Conservation (phyloP, 2,113 vertebrate species). For the Euleptes europaea region DNA sequence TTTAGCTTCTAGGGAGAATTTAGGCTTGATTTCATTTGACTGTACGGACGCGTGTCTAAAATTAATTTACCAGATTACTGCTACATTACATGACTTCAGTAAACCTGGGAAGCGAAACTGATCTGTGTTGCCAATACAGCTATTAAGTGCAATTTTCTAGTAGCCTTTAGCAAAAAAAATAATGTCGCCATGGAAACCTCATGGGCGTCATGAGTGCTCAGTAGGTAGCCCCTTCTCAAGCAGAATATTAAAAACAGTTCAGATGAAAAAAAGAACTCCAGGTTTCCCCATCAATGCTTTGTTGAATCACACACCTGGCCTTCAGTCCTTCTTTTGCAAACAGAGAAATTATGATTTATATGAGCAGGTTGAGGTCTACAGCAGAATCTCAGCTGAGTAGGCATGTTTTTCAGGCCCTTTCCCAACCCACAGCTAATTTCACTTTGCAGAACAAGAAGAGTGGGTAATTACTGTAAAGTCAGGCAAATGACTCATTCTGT, state of each 20-base stretch:
- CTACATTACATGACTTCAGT: not conserved
- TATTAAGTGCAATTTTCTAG: not conserved
- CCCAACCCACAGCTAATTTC: not conserved
- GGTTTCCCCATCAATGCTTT: slow-evolving; percentile 10
- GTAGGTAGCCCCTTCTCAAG: not conserved
- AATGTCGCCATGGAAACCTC: slow-evolving; percentile 17
- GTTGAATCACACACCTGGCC: not conserved
- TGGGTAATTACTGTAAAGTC: not conserved
- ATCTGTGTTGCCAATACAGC: slow-evolving; percentile 30
- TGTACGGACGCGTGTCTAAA: not conserved
- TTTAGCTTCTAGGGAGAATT: no score
- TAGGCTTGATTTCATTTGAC: no score
- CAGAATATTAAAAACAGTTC: not conserved
- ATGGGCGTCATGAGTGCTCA: not conserved
- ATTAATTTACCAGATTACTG: slow-evolving; percentile 8
- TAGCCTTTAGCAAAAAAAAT: slow-evolving; percentile 26
- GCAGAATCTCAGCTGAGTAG: not conserved
- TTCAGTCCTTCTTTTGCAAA: not conserved
- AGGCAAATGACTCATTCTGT: not conserved
- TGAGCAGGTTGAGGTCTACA: not conserved
- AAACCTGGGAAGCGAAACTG: slow-evolving; percentile 23
- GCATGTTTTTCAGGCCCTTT: not conserved
- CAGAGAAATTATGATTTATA: not conserved
- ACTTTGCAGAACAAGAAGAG: not conserved
- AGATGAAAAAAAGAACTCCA: not conserved